phyloP scores from a whole-genome alignment of 2,113 vertebrate genomes.

The Amazona vittata region DNA sequence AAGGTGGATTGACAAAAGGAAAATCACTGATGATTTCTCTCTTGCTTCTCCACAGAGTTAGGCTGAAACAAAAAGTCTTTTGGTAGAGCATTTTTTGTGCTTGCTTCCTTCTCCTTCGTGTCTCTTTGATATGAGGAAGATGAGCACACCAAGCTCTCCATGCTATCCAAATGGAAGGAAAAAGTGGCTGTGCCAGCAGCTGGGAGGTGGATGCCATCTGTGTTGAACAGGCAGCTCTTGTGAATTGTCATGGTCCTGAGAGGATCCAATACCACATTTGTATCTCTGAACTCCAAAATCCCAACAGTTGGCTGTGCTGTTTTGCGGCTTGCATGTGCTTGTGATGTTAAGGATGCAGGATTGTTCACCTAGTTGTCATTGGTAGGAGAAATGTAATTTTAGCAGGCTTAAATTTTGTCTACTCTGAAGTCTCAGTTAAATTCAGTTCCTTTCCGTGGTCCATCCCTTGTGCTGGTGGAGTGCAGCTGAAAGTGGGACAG shows the following conservation, averaged over 20 bases:
- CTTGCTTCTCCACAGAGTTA: neutral
- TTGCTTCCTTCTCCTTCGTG: neutral
- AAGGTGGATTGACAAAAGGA: neutral
- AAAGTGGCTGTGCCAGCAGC: neutral
- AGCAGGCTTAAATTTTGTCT: neutral
- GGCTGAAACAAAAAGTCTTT: neutral
- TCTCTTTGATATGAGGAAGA: neutral
- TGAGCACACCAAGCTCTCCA: neutral
- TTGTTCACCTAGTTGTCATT: neutral
- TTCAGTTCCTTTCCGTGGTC: neutral
- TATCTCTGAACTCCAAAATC: neutral
- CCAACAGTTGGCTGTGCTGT: neutral
- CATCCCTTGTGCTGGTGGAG: accelerated
- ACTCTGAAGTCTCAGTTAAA: neutral
- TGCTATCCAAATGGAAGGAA: neutral
- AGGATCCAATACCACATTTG: neutral
- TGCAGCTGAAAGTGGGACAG: neutral
- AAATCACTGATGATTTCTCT: neutral
- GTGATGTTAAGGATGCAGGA: neutral
- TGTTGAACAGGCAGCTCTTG: neutral
- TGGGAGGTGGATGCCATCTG: neutral
- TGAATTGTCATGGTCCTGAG: neutral
- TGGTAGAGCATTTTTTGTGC: neutral
- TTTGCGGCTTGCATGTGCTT: neutral
- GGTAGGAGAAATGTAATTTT: neutral